Evolutionary conservation across 2,113 vertebrate genomes (phyloP).

Genomic region (Thalassoma bifasciatum): DNA sequence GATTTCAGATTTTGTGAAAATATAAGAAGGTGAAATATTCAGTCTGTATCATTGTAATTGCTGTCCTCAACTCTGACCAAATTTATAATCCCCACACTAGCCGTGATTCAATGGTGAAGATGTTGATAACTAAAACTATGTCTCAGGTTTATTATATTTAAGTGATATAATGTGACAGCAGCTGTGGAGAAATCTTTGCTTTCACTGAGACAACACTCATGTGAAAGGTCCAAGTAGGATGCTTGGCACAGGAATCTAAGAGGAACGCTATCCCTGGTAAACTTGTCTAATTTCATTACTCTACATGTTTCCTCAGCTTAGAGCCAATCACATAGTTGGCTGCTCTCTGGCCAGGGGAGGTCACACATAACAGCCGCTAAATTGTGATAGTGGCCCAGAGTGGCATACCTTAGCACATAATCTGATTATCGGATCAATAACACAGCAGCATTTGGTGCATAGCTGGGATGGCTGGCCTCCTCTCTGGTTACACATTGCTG

Average conservation of each 20-base stretch:
- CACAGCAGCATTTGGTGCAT: slow-evolving; percentile 74
- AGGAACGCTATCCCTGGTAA: slow-evolving; percentile 58
- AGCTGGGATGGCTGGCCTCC: slow-evolving; percentile 60
- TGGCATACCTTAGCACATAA: slow-evolving; percentile 70
- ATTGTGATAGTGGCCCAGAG: slow-evolving; percentile 64
- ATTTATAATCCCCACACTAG: too few relatives aligned
- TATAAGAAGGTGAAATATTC: neutral
- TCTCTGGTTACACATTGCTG: slow-evolving; percentile 74
- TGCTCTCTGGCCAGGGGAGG: slow-evolving; percentile 50
- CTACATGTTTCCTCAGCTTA: slow-evolving; percentile 71
- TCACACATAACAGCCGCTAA: slow-evolving; percentile 70
- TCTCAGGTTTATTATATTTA: slow-evolving; percentile 26
- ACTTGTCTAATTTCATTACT: slow-evolving; percentile 78
- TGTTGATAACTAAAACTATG: slow-evolving; percentile 3
- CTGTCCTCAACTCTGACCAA: too few relatives aligned
- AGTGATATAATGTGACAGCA: slow-evolving; percentile 47
- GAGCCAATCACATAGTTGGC: slow-evolving; percentile 75
- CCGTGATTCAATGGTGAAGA: too few relatives aligned
- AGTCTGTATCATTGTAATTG: too few relatives aligned
- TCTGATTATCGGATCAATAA: slow-evolving; percentile 81
- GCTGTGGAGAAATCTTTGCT: slow-evolving; percentile 37
- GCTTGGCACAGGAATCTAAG: slow-evolving; percentile 52
- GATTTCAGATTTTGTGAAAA: neutral
- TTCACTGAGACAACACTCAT: slow-evolving; percentile 34
- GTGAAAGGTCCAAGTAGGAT: slow-evolving; percentile 49